phyloP scores from a whole-genome alignment of 2,888 invertebrate genomes.

The Dasypogon diadema region DNA sequence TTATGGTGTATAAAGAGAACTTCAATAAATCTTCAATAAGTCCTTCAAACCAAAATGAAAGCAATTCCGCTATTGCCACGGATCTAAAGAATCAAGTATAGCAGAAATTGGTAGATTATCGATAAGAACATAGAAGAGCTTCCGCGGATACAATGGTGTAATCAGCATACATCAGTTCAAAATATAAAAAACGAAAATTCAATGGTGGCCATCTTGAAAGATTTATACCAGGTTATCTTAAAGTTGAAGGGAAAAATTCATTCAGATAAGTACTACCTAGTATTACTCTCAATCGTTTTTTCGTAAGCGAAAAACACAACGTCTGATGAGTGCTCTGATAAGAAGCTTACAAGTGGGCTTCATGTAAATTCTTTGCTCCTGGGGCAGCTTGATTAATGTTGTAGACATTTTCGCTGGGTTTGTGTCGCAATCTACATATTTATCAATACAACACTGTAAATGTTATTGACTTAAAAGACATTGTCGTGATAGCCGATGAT shows the following conservation, averaged over 20 bases:
- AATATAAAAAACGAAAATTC: neutral
- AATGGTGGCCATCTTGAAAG: conserved; percentile 21
- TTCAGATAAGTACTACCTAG: neutral
- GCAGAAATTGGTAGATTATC: conserved; percentile 24
- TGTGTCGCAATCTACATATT: too few relatives aligned
- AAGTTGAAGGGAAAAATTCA: conserved; percentile 5
- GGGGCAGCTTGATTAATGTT: too few relatives aligned
- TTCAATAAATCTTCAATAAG: conserved; percentile 24
- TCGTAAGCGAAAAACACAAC: neutral
- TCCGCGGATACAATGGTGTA: neutral
- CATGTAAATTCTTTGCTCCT: conserved; percentile 2
- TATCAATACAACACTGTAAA: too few relatives aligned
- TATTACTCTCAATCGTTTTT: too few relatives aligned
- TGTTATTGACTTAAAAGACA: too few relatives aligned
- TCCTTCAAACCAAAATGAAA: neutral
- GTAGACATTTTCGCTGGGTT: too few relatives aligned
- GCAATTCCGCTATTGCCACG: neutral
- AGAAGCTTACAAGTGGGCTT: conserved; percentile 18
- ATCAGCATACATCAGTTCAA: conserved; percentile 29
- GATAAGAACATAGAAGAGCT: conserved; percentile 10
- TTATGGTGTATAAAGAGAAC: conserved; percentile 19
- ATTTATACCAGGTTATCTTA: conserved; percentile 34
- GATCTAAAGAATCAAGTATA: neutral
- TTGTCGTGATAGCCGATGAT: too few relatives aligned
- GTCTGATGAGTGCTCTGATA: conserved; percentile 14